phyloP scores from a whole-genome alignment of 2,797 vertebrate species.

The Cetoscarus ocellatus region DNA sequence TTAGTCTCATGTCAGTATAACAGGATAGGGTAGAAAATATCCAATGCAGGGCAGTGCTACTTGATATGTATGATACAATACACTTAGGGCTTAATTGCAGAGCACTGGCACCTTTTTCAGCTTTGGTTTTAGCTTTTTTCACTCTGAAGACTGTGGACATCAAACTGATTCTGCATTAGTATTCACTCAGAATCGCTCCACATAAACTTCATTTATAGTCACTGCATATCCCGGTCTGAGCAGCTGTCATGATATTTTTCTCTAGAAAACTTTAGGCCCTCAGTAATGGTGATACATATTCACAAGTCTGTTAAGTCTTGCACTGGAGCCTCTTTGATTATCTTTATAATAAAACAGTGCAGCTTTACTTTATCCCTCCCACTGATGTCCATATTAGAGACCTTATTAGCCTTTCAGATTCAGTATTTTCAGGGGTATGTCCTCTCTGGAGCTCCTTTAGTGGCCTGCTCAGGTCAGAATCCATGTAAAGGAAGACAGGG shows the following conservation, averaged over 20 bases:
- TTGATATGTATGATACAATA: not conserved
- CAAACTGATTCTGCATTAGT: not conserved
- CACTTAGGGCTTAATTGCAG: no score
- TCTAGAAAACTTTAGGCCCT: not conserved
- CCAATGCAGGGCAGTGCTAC: no score
- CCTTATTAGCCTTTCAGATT: constrained; percentile 15
- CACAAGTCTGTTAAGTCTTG: constrained; percentile 11
- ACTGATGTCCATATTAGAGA: constrained; percentile 9
- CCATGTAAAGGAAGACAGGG: constrained; percentile 33
- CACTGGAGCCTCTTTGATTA: constrained; percentile 1
- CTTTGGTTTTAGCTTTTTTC: not conserved
- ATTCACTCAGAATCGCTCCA: constrained; percentile 1
- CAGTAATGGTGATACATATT: constrained; percentile 16
- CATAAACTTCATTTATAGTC: not conserved
- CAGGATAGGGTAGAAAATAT: no score
- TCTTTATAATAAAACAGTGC: not conserved
- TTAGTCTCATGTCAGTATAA: no score
- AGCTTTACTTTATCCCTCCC: constrained; percentile 1
- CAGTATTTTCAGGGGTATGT: constrained; percentile 24
- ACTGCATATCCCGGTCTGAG: not conserved
- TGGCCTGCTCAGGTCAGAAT: constrained; percentile 37
- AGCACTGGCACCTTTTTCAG: not conserved
- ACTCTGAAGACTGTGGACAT: not conserved
- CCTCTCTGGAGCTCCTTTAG: constrained; percentile 38
- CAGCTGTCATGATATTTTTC: constrained; percentile 9